A percentile compares a stretch with the other conserved stretches of the same genome.
phyloP scores from a whole-genome alignment of 92 coral and sea anemone species.

The Siderastrea radians region DNA sequence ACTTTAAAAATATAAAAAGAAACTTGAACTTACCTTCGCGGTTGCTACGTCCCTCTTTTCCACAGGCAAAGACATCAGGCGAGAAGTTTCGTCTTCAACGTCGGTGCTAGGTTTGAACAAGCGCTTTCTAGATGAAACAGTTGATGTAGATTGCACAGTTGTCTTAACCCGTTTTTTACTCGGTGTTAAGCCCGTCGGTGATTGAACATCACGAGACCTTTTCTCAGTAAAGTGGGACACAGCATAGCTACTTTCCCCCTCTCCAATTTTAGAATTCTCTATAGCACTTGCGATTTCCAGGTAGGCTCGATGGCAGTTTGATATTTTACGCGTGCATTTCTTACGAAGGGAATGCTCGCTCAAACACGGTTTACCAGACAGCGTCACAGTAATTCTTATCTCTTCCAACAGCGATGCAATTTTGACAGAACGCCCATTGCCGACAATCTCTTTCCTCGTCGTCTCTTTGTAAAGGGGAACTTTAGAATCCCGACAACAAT shows the following conservation, averaged over 20 bases:
- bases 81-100: neutral
- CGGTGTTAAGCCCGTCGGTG: neutral
- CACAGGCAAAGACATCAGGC: neutral
- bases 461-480: neutral
- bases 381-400: neutral
- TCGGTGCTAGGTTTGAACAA: neutral
- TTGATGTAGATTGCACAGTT: neutral
- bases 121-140: neutral
- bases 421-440: neutral
- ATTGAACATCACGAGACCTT: neutral
- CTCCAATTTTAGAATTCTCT: neutral
- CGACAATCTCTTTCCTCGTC: neutral
- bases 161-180: neutral
- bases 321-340: constrained; percentile 1
- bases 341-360: neutral
- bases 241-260: neutral
- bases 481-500: neutral
- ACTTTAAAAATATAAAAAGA: no score
- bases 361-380: neutral
- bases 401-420: neutral
- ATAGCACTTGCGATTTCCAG: neutral
- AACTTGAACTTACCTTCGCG: neutral
- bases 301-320: neutral
- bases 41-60: neutral
- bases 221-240: neutral